Base-by-base conservation (phyloP, 2,797 vertebrate species). In the Manis javanica region DNA sequence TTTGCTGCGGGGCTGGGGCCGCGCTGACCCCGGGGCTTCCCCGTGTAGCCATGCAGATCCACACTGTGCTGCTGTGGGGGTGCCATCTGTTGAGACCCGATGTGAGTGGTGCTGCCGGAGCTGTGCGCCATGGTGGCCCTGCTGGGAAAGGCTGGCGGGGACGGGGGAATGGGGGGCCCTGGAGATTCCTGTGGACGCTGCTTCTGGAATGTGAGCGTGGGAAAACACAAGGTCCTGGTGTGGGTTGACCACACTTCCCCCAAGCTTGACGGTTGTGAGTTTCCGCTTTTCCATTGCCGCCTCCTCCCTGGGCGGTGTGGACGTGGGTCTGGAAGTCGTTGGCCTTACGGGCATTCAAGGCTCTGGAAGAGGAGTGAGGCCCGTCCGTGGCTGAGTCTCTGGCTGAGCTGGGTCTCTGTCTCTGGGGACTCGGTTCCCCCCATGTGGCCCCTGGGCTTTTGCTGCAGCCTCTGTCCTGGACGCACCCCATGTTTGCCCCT, bases 151-250 rank as follows among this genome's bases (percentile, higher is more conserved):
- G 26, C 46, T 9, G 4, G 53, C 13, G 0, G 46, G 46, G 37
- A 39, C 0, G 29, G 23, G 0, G 46, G 46, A 34, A 34, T 34
- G 64, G 19, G 51, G 6, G 51, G 69, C 3, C 24, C 53, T 71
- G 1, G 12, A 26, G 68, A 26, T 23, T 23, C 55, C 59, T 0
- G 0, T 0, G 55, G 18, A 3, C 11, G 31, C 81, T 26, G 15
- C n/a, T 18, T n/a, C 34, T 5, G 34, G 61, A 51, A 53, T 14
- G 42, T 51, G 71, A 64, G 16, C 42, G 5, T 16, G 24, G 61
- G 12, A 3, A 71, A 19, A 49, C 31, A 29, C 42, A 15, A 23
- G 23, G 5, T 7, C 23, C 39, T 15, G 1, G 85, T 10, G 16
- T 5, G 18, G 69, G 49, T 21, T 7, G 49, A 16, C 29, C 16